A percentile compares a stretch with the other conserved stretches of the same genome.
Conservation (phyloP, 92 coral and sea anemone species). For the Montipora capitata region DNA sequence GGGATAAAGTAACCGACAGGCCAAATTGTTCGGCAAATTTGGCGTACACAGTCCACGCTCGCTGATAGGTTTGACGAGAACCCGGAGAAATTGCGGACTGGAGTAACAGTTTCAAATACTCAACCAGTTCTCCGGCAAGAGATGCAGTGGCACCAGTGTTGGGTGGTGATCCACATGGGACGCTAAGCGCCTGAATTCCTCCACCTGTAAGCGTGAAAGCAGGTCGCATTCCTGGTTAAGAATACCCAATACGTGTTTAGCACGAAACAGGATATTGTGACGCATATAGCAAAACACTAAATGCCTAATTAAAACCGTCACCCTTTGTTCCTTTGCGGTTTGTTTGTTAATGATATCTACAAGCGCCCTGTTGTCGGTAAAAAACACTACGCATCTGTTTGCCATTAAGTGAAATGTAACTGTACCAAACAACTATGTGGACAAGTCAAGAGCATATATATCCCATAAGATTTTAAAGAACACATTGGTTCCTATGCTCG, state of each 20-base stretch:
- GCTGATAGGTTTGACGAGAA: no score
- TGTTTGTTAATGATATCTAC: background rate
- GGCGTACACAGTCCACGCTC: background rate
- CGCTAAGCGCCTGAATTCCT: conserved; percentile 16
- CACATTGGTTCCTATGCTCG: no score
- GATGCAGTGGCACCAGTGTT: conserved; percentile 8
- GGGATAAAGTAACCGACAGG: background rate
- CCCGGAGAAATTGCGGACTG: no score
- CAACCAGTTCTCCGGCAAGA: conserved; percentile 21
- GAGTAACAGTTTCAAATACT: conserved; percentile 4
- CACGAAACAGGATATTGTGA: background rate
- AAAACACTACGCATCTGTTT: background rate
- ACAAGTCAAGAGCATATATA: no score
- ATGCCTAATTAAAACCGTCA: background rate
- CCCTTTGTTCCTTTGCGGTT: background rate
- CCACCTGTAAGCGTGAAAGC: conserved; percentile 20
- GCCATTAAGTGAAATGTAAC: background rate
- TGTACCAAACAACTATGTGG: no score
- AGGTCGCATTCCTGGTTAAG: conserved; percentile 16
- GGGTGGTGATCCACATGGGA: background rate
- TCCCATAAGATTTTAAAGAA: no score
- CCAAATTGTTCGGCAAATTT: background rate
- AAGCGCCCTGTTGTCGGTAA: background rate
- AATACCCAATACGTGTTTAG: conserved; percentile 7
- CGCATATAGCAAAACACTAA: background rate